Evolutionary conservation across 2,888 invertebrate genomes (phyloP), one percentile per base, ranked within the genome.

Genomic region (Hirtodrosophila cameraria): DNA sequence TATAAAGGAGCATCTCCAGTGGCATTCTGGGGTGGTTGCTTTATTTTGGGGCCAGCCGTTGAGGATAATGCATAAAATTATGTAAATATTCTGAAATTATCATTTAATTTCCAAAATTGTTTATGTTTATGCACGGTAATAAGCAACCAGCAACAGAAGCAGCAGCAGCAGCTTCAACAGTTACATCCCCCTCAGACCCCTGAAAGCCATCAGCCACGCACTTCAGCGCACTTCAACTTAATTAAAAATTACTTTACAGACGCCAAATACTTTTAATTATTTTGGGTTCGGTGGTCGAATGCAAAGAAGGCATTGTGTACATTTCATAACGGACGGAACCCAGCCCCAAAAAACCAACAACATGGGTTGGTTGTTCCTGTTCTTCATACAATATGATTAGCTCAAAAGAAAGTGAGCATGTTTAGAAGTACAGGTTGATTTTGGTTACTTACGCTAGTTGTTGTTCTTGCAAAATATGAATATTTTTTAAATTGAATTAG

Each of bases 211-310:
- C 67, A 67, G 48, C 33, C 20, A 48, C 36, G 39, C 49, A 67
- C 68, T 83, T 77, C 52, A 67, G 43, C 76, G 77, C 76, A 81
- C 82, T 82, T 82, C 84, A 84, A 82, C 82, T 81, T 82, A 82
- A 82, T 82, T 82, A 84, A 82, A 82, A 82, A 82, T 82, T 82
- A 82, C 82, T 81, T 84, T 82, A 84, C 84, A 81, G 82, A 77
- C 81, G 79, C 84, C 79, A 82, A 82, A 84, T 78, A 81, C 82
- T 82, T 82, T 84, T 84, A 82, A 82, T 82, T 82, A 82, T 82
- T 84, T 82, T 81, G 80, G 83, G 83, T 80, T 83, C 80, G 75
- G 79, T 66, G 82, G 83, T 76, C 76, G 76, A 82, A 82, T 79
- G 83, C 66, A 76, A 74, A 69, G 80, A 65, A 68, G 71, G 48